Evolutionary conservation across 1,140 invertebrate genomes (phyloP).

Genomic region (Camponotus floridanus): DNA sequence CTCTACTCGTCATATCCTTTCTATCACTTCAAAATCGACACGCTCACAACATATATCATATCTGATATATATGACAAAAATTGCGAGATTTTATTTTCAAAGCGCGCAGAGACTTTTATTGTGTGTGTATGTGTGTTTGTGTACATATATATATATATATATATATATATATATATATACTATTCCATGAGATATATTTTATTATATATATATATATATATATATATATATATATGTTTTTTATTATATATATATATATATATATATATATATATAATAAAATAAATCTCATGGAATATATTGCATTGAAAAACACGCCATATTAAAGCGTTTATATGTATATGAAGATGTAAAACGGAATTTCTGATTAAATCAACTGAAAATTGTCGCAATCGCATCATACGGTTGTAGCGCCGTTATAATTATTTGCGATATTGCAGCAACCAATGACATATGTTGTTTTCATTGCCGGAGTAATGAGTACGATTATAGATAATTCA

Average conservation of each 20-base stretch:
- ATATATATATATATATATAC: background rate
- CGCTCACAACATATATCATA: no score
- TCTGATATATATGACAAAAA: conserved; percentile 1
- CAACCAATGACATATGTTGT: conserved; percentile 9
- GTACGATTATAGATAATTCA: conserved; percentile 7
- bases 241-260: background rate
- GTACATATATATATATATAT: background rate
- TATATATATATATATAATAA: background rate
- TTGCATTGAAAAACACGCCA: background rate
- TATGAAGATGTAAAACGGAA: conserved; percentile 20
- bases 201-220: background rate
- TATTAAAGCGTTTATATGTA: background rate
- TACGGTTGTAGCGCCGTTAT: conserved; percentile 26
- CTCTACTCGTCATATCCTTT: background rate
- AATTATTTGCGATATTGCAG: conserved; percentile 24
- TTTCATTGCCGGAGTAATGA: conserved; percentile 32
- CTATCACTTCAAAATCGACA: background rate
- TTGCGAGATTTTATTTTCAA: background rate
- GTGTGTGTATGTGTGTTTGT: no score
- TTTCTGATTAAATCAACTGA: conserved; percentile 36
- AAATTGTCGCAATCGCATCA: conserved; percentile 25
- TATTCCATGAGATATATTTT: no score
- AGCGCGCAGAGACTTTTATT: background rate
- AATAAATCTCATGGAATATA: background rate
- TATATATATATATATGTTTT: background rate